These are phyloP conservation scores for Palythoa caribaeorum DNA, from an alignment of 92 coral and sea anemone genomes.

Conservation along the genomic window DNA sequence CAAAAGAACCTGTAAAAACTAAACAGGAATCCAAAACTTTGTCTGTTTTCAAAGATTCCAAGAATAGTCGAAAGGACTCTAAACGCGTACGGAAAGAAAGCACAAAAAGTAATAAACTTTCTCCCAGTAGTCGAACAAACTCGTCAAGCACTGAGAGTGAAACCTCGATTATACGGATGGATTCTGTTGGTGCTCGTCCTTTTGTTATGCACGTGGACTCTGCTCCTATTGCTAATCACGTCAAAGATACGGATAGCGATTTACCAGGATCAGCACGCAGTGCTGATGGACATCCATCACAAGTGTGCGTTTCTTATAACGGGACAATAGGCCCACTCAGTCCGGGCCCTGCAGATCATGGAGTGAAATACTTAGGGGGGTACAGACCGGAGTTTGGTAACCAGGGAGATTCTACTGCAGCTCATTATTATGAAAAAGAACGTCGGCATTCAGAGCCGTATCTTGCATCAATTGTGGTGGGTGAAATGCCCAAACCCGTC, in stretches of 20 bases:
- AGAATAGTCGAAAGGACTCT: constrained; percentile 36
- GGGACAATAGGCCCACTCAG: constrained; percentile 25
- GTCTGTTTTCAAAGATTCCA: constrained; percentile 17
- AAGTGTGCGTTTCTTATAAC: constrained; percentile 17
- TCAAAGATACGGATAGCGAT: background rate
- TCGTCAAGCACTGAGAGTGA: constrained; percentile 34
- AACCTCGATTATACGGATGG: constrained; percentile 18
- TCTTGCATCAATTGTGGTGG: constrained; percentile 37
- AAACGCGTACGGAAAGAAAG: constrained; percentile 36
- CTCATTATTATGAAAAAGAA: background rate
- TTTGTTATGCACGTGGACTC: constrained; percentile 50
- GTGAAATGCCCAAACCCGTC: constrained; percentile 37
- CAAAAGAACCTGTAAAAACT: constrained; percentile 21
- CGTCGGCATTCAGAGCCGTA: constrained; percentile 28
- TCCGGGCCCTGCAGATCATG: constrained; percentile 64
- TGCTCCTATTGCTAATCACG: constrained; percentile 18
- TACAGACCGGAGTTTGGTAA: constrained; percentile 58
- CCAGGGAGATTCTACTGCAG: background rate
- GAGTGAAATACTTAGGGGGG: constrained; percentile 89
- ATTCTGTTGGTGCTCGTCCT: constrained; percentile 19
- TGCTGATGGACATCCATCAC: background rate
- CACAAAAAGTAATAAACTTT: background rate
- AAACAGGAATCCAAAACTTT: constrained; percentile 2
- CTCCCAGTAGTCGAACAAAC: constrained; percentile 18
- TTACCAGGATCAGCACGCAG: constrained; percentile 16